Percentiles rank a stretch among this genome's conserved stretches.
Evolutionary conservation across 2,888 invertebrate species (phyloP).

Genomic region (Drosophila kuntzei): DNA sequence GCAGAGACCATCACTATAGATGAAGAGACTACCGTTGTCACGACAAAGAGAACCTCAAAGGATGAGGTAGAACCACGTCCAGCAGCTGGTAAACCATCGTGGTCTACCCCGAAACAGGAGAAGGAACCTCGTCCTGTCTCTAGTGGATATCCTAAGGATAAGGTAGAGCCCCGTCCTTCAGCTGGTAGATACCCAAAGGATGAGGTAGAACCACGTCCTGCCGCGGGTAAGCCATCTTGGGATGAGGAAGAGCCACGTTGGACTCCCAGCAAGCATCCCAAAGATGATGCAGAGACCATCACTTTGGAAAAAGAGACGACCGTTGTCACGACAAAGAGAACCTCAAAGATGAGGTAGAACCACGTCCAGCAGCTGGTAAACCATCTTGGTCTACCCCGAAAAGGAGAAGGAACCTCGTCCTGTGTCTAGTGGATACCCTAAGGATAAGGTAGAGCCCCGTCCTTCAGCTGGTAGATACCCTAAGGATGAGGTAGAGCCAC

Average conservation of each 20-base stretch:
- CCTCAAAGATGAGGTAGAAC: neutral
- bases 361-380: slow-evolving; percentile 7
- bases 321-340: too few relatives aligned
- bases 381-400: too few relatives aligned
- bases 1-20: slow-evolving; percentile 4
- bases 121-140: neutral
- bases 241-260: too few relatives aligned
- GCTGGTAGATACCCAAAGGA: slow-evolving; percentile 1
- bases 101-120: neutral
- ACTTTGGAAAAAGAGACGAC: too few relatives aligned
- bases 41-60: slow-evolving; percentile 2
- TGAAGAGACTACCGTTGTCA: neutral
- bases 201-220: too few relatives aligned
- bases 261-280: too few relatives aligned
- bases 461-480: neutral
- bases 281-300: neutral
- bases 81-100: slow-evolving; percentile 7
- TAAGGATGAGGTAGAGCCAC: slow-evolving; percentile 25
- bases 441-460: neutral
- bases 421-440: too few relatives aligned
- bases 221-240: too few relatives aligned
- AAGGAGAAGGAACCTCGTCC: too few relatives aligned
- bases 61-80: slow-evolving; percentile 3
- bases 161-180: neutral
- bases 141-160: neutral